phyloP scores from a whole-genome alignment of 2,113 vertebrate genomes.

The Felis catus region DNA sequence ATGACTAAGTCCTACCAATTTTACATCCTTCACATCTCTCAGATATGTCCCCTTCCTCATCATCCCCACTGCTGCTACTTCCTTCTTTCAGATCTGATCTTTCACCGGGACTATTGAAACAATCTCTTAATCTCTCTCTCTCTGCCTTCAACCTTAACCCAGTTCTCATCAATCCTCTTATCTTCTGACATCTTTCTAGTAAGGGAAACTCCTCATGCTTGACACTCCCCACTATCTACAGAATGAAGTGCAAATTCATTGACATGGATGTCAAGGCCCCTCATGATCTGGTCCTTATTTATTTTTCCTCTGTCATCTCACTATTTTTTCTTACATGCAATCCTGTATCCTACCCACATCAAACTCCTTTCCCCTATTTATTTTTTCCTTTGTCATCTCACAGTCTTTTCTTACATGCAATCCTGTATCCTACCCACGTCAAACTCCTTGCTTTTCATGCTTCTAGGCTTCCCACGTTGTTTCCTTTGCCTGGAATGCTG shows the following conservation, averaged over 20 bases:
- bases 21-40: neutral
- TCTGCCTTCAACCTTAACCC: neutral
- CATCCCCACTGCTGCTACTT: neutral
- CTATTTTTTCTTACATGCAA: neutral
- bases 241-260: slow-evolving; percentile 27
- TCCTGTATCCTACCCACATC: neutral
- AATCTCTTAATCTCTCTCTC: neutral
- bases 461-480: neutral
- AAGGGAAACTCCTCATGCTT: neutral
- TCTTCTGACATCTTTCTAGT: slow-evolving; percentile 2
- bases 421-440: neutral
- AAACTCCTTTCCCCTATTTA: neutral
- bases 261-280: neutral
- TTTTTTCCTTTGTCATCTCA: neutral
- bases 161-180: neutral
- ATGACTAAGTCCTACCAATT: neutral
- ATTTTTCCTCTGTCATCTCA: neutral
- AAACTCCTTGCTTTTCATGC: neutral
- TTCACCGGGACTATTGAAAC: neutral
- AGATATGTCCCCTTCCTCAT: neutral
- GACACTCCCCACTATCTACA: neutral
- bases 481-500: neutral
- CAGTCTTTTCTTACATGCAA: neutral
- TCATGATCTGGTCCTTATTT: neutral
- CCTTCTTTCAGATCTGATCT: neutral